Base-by-base conservation (phyloP, 2,888 invertebrate genomes). In the Cheilosia vernalis region DNA sequence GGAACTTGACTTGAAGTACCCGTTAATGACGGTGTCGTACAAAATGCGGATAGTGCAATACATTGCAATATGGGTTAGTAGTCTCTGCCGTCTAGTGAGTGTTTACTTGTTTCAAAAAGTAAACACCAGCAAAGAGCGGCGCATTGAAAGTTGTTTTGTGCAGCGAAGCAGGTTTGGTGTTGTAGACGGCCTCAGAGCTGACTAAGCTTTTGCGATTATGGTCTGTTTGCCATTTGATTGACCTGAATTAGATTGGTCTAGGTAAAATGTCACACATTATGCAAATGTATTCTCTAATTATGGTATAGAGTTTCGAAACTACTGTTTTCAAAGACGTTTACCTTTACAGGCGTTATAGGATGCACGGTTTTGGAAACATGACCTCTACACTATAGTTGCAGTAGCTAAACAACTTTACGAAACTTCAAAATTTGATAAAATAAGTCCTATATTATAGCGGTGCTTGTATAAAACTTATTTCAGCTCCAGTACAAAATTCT, bases 21-120 rank as follows among this genome's bases (percentile, higher is more conserved):
- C 55, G 37, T 51, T 19, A 27, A 17, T 40, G 67, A 42, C 49
- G 27, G n/a, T 42, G 72, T 15, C 21, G 66, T 47, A 37, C 21
- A 58, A 51, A 61, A 24, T 33, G 30, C 30, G 51, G 44, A 17
- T 42, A 33, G 10, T 49, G 42, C 33, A 61, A 72, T 42, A 42
- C 72, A 72, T 83, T 66, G 82, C 69, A 78, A 78, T 82, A 60
- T 72, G 33, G 72, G 66, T 7, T 60, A 72, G 53, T 55, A 40
- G 64, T 55, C 17, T 6, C 15, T 51, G 49, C 5, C n/a, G 33
- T 10, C 33, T 33, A 40, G 37, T 44, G 33, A 21, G 4, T n/a
- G 49, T 40, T 55, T 61, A 51, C 76, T 37, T 33, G 19, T 60
- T 66, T 67, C 55, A 4, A 27, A 24, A 27, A 44, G 17, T 13